Percentiles rank a stretch among this genome's conserved stretches.
Evolutionary conservation across 1,140 invertebrate genomes (phyloP).

Genomic region (Drosophila tsacasi): DNA sequence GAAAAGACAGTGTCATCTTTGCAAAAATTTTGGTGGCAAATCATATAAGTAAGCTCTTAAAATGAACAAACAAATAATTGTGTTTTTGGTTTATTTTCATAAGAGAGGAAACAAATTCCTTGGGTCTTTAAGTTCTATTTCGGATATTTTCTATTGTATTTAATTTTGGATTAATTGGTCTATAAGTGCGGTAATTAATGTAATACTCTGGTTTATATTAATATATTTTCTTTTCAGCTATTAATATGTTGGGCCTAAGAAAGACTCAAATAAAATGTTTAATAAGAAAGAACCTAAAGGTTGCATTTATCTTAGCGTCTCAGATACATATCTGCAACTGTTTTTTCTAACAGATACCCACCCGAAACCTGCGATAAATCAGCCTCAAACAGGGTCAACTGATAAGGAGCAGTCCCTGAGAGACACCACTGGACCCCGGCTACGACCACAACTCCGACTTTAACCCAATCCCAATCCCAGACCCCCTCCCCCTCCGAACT

Average conservation of each 20-base stretch:
- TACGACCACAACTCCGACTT: too few relatives aligned
- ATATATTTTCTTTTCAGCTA: too few relatives aligned
- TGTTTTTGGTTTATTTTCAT: not conserved
- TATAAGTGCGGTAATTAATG: too few relatives aligned
- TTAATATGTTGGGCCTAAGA: too few relatives aligned
- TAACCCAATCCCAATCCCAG: not conserved
- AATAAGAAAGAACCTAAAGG: too few relatives aligned
- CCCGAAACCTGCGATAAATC: conserved; percentile 28
- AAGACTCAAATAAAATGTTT: too few relatives aligned
- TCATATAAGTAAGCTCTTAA: conserved; percentile 1
- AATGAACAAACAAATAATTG: not conserved
- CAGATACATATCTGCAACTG: conserved; percentile 5
- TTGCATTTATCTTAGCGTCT: not conserved
- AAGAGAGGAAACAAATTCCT: not conserved
- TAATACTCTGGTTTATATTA: too few relatives aligned
- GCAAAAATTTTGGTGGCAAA: not conserved
- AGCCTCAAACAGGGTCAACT: conserved; percentile 22
- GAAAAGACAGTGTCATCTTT: conserved; percentile 17
- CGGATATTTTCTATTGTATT: too few relatives aligned
- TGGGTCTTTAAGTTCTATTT: not conserved
- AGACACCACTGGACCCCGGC: conserved; percentile 4
- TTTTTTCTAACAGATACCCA: not conserved
- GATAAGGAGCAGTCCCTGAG: conserved; percentile 18
- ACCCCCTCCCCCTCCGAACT: not conserved
- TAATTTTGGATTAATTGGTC: not conserved